A percentile compares a stretch with the other conserved stretches of the same genome.
These are phyloP conservation scores for Dicaeum eximium DNA, from an alignment of 2,113 vertebrate species.

Conservation along the genomic window DNA sequence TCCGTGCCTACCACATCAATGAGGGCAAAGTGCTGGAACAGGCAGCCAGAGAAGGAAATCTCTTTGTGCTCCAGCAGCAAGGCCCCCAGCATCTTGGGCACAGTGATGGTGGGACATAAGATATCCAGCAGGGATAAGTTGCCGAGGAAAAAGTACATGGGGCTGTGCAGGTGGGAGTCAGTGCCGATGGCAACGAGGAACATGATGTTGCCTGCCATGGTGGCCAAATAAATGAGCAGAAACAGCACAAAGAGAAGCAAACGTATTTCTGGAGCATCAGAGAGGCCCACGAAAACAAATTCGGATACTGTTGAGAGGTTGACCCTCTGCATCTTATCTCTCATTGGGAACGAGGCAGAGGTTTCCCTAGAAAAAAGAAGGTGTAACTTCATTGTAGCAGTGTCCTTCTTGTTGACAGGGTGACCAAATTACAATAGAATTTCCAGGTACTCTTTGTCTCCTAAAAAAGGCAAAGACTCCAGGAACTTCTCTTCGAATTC, in stretches of 20 bases:
- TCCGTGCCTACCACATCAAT: constrained; percentile 18
- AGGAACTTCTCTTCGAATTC: too few relatives aligned
- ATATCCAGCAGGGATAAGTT: constrained; percentile 51
- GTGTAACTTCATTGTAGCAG: too few relatives aligned
- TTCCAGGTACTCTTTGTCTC: too few relatives aligned
- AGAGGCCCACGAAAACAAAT: constrained; percentile 44
- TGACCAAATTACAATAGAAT: too few relatives aligned
- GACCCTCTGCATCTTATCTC: background rate
- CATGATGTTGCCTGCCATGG: constrained; percentile 5
- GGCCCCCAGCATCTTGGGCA: constrained; percentile 51
- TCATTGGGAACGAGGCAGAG: background rate
- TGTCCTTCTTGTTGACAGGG: too few relatives aligned
- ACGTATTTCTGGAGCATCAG: background rate
- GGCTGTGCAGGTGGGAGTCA: constrained; percentile 16
- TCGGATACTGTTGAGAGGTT: background rate
- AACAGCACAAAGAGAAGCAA: constrained; percentile 47
- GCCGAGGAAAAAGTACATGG: constrained; percentile 64
- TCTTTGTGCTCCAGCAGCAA: background rate
- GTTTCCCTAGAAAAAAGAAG: background rate
- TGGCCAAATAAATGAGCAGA: constrained; percentile 30
- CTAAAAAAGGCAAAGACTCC: too few relatives aligned
- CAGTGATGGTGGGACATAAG: constrained; percentile 32
- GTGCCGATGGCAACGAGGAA: background rate
- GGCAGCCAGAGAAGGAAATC: constrained; percentile 50
- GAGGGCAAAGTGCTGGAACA: constrained; percentile 44